These are phyloP conservation scores for Phrynocephalus versicolor DNA, from an alignment of 2,113 vertebrate species.

Conservation along the genomic window DNA sequence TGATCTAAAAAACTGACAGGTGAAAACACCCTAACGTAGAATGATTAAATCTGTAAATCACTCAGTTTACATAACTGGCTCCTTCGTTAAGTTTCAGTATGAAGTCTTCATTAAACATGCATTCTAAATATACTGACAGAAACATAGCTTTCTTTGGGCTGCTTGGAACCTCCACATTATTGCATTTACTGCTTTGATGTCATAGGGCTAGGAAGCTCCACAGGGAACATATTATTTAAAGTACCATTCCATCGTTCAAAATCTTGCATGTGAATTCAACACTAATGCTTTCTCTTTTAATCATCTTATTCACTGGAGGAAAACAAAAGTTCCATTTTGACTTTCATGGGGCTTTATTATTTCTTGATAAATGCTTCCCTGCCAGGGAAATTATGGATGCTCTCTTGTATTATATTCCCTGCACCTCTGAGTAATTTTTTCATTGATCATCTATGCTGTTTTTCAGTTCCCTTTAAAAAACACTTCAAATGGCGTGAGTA, in stretches of 20 bases:
- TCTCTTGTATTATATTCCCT: slow-evolving; percentile 2
- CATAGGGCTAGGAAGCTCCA: not conserved
- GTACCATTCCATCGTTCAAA: not conserved
- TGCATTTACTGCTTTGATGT: not conserved
- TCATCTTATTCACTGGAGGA: slow-evolving; percentile 11
- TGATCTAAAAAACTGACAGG: not conserved
- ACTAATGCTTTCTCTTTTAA: slow-evolving; percentile 15
- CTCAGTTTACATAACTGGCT: not conserved
- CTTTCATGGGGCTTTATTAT: not conserved
- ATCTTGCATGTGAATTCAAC: not conserved
- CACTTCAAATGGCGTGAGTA: not conserved
- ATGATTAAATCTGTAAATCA: not conserved
- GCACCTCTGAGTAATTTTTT: not conserved
- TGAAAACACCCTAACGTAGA: not conserved
- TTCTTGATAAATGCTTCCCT: not conserved
- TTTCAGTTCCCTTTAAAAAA: slow-evolving; percentile 16
- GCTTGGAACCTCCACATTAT: not conserved
- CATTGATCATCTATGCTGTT: not conserved
- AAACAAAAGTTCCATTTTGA: slow-evolving; percentile 15
- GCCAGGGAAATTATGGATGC: not conserved
- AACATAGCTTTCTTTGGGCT: not conserved
- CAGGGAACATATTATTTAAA: not conserved
- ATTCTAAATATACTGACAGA: not conserved
- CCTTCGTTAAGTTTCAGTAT: not conserved
- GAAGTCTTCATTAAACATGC: not conserved